phyloP scores from a whole-genome alignment of 2,888 invertebrate species.

The Aricia artaxerxes region DNA sequence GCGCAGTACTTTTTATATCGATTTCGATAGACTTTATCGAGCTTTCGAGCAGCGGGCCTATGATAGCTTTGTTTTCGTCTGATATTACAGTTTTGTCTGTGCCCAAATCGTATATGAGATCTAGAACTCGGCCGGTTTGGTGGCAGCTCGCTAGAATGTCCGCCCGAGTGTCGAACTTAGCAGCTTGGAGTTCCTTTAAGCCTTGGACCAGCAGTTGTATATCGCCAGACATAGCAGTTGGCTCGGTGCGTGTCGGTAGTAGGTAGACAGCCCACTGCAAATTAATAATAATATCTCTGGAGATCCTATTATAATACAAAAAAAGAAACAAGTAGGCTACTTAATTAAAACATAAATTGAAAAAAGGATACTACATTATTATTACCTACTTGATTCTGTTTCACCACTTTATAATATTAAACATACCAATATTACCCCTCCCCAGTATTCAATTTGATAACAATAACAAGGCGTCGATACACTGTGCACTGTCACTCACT shows the following conservation, averaged over 20 bases:
- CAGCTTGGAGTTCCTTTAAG: background rate
- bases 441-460: too few species aligned
- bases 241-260: background rate
- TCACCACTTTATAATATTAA: too few species aligned
- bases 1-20: slow-evolving; percentile 35
- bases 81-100: background rate
- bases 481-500: too few species aligned
- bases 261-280: background rate
- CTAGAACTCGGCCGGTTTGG: slow-evolving; percentile 3
- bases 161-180: slow-evolving; percentile 39
- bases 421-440: too few species aligned
- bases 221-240: background rate
- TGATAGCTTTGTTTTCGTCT: slow-evolving; percentile 18
- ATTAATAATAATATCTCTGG: background rate
- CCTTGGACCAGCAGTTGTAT: background rate
- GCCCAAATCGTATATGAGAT: slow-evolving; percentile 27
- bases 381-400: too few species aligned
- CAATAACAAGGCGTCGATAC: too few species aligned
- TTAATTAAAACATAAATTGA: too few species aligned
- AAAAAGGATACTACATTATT: too few species aligned
- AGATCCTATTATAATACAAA: too few species aligned
- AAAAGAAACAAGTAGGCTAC: too few species aligned
- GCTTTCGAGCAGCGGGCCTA: background rate
- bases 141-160: background rate
- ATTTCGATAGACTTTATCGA: slow-evolving; percentile 18